Evolutionary conservation across 1,140 invertebrate genomes (phyloP).

Genomic region (Plectrocnemia conspersa): DNA sequence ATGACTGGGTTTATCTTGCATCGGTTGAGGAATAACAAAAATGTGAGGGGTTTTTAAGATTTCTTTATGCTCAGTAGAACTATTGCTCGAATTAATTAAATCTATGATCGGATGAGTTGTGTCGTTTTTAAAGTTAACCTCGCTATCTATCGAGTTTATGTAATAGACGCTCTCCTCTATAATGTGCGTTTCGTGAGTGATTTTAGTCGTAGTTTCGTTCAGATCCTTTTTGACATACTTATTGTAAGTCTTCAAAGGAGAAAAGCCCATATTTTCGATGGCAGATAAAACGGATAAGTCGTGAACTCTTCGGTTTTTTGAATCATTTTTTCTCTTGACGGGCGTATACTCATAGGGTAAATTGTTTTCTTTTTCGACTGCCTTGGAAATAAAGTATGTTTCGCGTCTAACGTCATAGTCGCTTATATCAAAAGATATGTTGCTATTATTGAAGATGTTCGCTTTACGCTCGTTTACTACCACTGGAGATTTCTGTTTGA

Average conservation of each 20-base stretch:
- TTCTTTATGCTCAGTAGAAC: too few relatives aligned
- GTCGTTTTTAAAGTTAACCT: background rate
- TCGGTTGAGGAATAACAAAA: too few relatives aligned
- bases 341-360: background rate
- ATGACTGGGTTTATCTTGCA: background rate
- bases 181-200: background rate
- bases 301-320: background rate
- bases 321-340: background rate
- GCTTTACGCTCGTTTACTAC: too few relatives aligned
- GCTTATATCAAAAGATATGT: too few relatives aligned
- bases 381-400: constrained; percentile 4
- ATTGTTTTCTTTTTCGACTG: constrained; percentile 10
- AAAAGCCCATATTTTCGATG: constrained; percentile 31
- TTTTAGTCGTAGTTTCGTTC: background rate
- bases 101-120: constrained; percentile 25
- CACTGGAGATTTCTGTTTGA: too few relatives aligned
- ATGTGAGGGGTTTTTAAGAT: too few relatives aligned
- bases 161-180: too few relatives aligned
- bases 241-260: constrained; percentile 17
- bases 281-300: constrained; percentile 17
- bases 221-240: background rate
- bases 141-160: background rate
- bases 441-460: too few relatives aligned
- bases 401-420: constrained; percentile 1
- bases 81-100: constrained; percentile 13